Conservation (phyloP, 2,888 invertebrate genomes). For the Cantharis lateralis region DNA sequence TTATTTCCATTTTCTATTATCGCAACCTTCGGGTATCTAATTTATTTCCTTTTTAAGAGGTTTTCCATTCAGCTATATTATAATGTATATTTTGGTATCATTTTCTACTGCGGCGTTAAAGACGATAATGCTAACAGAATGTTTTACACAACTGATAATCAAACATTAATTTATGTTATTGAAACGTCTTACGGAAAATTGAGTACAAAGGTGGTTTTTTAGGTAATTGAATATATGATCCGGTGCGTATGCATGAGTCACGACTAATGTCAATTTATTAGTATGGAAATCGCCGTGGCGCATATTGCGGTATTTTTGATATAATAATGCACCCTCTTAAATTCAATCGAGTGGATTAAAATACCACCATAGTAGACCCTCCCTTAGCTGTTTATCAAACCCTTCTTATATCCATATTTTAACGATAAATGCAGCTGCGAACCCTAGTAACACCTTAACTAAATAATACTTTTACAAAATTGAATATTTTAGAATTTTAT, state of each 20-base stretch:
- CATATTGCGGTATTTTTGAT: conserved; percentile 27
- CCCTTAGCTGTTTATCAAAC: conserved; percentile 37
- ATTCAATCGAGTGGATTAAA: conserved; percentile 40
- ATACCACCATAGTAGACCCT: conserved; percentile 37
- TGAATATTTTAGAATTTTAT: not conserved
- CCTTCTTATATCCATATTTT: conserved; percentile 37
- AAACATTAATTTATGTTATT: not conserved
- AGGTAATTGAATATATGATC: not conserved
- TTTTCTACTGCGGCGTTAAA: not conserved
- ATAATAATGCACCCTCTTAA: conserved; percentile 36
- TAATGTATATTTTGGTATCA: not conserved
- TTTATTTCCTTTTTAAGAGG: not conserved
- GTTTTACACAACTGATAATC: not conserved
- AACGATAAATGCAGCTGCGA: conserved; percentile 32
- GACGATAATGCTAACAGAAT: not conserved
- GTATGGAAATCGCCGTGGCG: conserved; percentile 4
- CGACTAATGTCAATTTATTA: conserved; percentile 18
- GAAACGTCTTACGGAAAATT: not conserved
- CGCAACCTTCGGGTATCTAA: not conserved
- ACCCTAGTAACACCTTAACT: conserved; percentile 26
- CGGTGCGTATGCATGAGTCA: not conserved
- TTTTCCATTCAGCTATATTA: not conserved
- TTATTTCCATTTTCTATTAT: not conserved
- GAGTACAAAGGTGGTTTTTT: not conserved
- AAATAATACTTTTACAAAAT: conserved; percentile 4